Percentiles rank a stretch among this genome's conserved stretches.
These are phyloP conservation scores for Orycteropus afer DNA, from an alignment of 2,113 vertebrate genomes.

Conservation along the genomic window DNA sequence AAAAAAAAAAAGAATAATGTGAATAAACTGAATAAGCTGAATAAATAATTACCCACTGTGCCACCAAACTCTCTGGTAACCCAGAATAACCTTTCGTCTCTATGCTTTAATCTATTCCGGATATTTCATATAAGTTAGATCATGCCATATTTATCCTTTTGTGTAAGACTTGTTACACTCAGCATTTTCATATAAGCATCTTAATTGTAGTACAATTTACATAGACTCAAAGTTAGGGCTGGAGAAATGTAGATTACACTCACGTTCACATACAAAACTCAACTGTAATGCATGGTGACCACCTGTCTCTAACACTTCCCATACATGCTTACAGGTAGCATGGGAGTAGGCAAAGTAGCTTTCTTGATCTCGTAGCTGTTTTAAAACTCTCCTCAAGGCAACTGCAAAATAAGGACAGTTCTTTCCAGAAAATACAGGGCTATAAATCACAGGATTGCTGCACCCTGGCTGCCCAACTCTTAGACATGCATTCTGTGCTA, in stretches of 20 bases:
- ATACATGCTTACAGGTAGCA: background rate
- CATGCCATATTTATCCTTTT: too few relatives aligned
- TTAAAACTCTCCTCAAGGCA: background rate
- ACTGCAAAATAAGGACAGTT: background rate
- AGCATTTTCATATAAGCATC: too few relatives aligned
- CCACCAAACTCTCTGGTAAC: too few relatives aligned
- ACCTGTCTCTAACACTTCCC: background rate
- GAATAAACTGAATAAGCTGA: too few relatives aligned
- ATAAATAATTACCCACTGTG: too few relatives aligned
- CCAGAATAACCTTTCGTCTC: too few relatives aligned
- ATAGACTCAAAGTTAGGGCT: background rate
- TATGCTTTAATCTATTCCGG: too few relatives aligned
- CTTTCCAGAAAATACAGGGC: background rate
- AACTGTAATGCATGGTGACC: background rate
- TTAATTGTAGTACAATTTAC: background rate
- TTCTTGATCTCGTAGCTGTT: background rate
- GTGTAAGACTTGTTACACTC: too few relatives aligned
- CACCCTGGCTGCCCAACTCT: background rate
- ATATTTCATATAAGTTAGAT: too few relatives aligned
- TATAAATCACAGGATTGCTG: background rate
- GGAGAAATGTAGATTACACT: background rate
- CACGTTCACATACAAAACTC: background rate
- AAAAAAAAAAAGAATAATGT: too few relatives aligned
- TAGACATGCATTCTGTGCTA: background rate
- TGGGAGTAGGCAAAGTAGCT: background rate